Evolutionary conservation across 2,888 invertebrate species (phyloP).

Genomic region (Gnatocerus cornutus): DNA sequence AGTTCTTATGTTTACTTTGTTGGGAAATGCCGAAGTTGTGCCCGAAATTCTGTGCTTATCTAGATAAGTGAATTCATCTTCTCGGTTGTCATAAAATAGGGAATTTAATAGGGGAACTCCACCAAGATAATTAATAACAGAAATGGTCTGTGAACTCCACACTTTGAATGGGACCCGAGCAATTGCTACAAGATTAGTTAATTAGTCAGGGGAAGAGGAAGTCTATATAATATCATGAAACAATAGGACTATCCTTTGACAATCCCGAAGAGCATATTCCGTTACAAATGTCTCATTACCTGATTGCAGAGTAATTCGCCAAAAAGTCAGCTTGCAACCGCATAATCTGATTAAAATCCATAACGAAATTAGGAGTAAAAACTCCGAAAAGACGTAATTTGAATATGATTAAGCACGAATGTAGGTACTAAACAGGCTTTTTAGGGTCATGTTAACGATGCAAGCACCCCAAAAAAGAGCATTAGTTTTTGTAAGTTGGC

Average conservation of each 20-base stretch:
- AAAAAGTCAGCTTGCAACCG: constrained; percentile 1
- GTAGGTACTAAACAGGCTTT: neutral
- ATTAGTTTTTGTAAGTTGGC: neutral
- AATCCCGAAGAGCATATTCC: constrained; percentile 18
- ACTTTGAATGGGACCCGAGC: constrained; percentile 49
- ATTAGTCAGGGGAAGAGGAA: constrained; percentile 38
- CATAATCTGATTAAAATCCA: constrained; percentile 8
- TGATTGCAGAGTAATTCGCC: constrained; percentile 9
- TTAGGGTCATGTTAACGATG: neutral
- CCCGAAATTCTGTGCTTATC: neutral
- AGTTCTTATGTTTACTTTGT: too few relatives aligned
- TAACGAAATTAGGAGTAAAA: neutral
- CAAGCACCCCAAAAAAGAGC: neutral
- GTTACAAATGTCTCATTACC: constrained; percentile 25
- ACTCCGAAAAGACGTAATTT: neutral
- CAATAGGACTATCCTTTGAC: constrained; percentile 39
- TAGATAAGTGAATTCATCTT: constrained; percentile 22
- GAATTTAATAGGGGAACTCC: constrained; percentile 40
- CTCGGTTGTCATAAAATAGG: constrained; percentile 16
- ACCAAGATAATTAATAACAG: constrained; percentile 50
- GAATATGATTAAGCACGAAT: neutral
- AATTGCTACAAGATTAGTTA: constrained; percentile 47
- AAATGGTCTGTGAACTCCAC: constrained; percentile 51
- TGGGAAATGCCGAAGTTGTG: too few relatives aligned
- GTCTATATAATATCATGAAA: constrained; percentile 38